Base-by-base conservation (phyloP, 2,113 vertebrate genomes). In the Ictidomys tridecemlineatus region DNA sequence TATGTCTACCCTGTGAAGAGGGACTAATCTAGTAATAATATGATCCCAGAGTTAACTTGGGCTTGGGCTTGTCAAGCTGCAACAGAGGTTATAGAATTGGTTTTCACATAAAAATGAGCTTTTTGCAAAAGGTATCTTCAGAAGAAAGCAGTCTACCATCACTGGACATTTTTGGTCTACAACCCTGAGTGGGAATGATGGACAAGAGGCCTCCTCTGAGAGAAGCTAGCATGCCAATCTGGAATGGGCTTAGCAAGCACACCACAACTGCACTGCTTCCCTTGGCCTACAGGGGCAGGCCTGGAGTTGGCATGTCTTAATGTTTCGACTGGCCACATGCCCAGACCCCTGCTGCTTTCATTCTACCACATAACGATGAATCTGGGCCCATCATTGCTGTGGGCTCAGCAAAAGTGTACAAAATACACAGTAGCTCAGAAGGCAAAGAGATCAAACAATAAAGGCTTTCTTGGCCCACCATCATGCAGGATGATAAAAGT, bases 241-340 rank as follows among this genome's bases (percentile, higher is more conserved):
- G 72, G 26, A 69, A 77, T 2, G 69, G 61, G n/a, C 77, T 93
- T 51, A 91, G 76, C 77, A 61, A 61, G 73, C 77, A 39, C 14
- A 37, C 32, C 32, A 79, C 63, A 80, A 74, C 8, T 42, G 76
- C 32, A 7, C 39, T 32, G 39, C 22, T 34, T 13, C 76, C 58
- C 63, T 48, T 20, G 74, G 72, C 39, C 82, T 51, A 24, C 39
- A 6, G 53, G 73, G n/a, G 63, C 1, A n/a, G 77, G 32, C 78
- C 51, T 83, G 42, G 65, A 76, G 85, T 84, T 82, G 82, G 82
- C 91, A 65, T 4, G 20, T 51, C 65, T 8, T 34, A 56, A 7
- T n/a, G 67, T 97, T 88, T 94, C 82, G 58, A 28, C 20, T 88
- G 92, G 95, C 82, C 26, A 37, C 8, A 1, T 51, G 78, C 93